phyloP scores from a whole-genome alignment of 1,140 invertebrate genomes.

The Lepidurus apus region DNA sequence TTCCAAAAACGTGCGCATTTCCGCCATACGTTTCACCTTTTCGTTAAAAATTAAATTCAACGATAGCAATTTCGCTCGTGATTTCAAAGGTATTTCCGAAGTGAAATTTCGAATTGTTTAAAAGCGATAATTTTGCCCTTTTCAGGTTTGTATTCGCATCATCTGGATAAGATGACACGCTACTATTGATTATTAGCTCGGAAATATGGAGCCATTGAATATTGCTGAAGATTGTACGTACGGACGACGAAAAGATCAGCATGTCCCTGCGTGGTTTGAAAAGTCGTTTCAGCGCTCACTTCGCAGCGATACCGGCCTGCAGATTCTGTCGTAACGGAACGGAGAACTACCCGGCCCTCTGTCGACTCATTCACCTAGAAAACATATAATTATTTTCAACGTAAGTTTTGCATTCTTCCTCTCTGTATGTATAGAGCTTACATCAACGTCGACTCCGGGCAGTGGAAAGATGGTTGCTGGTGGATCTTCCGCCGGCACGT shows the following conservation, averaged over 20 bases:
- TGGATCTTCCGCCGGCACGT: conserved; percentile 60
- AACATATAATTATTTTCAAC: neutral
- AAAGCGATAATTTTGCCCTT: neutral
- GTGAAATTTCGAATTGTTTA: neutral
- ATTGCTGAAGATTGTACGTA: conserved; percentile 36
- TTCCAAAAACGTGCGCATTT: too few species aligned
- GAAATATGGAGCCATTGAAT: neutral
- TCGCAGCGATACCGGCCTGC: conserved; percentile 66
- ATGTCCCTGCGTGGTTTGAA: conserved; percentile 51
- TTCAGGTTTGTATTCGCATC: neutral
- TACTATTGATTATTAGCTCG: conserved; percentile 3
- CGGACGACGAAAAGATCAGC: conserved; percentile 40
- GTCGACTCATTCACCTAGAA: conserved; percentile 55
- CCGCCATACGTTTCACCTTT: too few species aligned
- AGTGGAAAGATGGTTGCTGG: conserved; percentile 60
- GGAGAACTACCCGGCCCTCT: conserved; percentile 58
- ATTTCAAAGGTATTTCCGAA: neutral
- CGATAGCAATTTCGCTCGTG: too few species aligned
- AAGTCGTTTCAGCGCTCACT: conserved; percentile 63
- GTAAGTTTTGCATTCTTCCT: neutral
- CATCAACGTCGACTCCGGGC: conserved; percentile 63
- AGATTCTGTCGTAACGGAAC: conserved; percentile 58
- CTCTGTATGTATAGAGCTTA: conserved; percentile 50
- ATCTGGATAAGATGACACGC: neutral
- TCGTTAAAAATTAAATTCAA: too few species aligned